phyloP scores from a whole-genome alignment of 2,888 invertebrate species.

The Petrolisthes cinctipes region DNA sequence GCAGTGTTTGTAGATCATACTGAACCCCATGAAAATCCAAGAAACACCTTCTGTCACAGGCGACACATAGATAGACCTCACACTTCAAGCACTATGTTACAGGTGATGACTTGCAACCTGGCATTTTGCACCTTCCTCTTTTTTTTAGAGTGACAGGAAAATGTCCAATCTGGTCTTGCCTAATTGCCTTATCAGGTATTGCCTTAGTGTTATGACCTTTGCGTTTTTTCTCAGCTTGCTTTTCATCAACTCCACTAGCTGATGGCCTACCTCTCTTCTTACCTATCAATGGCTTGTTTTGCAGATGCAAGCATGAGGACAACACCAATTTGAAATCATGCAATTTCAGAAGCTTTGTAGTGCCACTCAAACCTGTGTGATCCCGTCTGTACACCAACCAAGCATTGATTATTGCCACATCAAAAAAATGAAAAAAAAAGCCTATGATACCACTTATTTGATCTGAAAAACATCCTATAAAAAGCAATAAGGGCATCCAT shows the following conservation, averaged over 20 bases:
- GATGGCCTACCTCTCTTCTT: slow-evolving; percentile 33
- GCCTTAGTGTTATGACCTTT: slow-evolving; percentile 25
- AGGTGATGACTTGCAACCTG: slow-evolving; percentile 26
- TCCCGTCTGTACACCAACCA: slow-evolving; percentile 27
- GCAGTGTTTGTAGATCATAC: slow-evolving; percentile 20
- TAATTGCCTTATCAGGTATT: slow-evolving; percentile 27
- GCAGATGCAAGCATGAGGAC: slow-evolving; percentile 21
- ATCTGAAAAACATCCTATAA: slow-evolving; percentile 20
- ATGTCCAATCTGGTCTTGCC: slow-evolving; percentile 32
- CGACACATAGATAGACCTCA: slow-evolving; percentile 4
- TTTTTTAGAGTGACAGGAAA: slow-evolving; percentile 19
- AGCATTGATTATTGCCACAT: slow-evolving; percentile 25
- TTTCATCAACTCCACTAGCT: slow-evolving; percentile 14
- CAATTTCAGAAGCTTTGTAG: slow-evolving; percentile 15
- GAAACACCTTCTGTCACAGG: slow-evolving; percentile 19
- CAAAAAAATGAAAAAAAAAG: slow-evolving; percentile 27
- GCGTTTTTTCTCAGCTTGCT: slow-evolving; percentile 20
- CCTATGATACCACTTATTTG: slow-evolving; percentile 27
- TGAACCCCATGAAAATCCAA: slow-evolving; percentile 25
- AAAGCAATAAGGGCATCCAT: slow-evolving; percentile 45
- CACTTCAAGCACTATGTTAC: slow-evolving; percentile 33
- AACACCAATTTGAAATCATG: slow-evolving; percentile 24
- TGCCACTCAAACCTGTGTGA: neutral
- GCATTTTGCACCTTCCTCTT: slow-evolving; percentile 29
- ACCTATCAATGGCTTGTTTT: slow-evolving; percentile 29